Conservation (phyloP, 2,888 invertebrate genomes). For the Creontiades dilutus region DNA sequence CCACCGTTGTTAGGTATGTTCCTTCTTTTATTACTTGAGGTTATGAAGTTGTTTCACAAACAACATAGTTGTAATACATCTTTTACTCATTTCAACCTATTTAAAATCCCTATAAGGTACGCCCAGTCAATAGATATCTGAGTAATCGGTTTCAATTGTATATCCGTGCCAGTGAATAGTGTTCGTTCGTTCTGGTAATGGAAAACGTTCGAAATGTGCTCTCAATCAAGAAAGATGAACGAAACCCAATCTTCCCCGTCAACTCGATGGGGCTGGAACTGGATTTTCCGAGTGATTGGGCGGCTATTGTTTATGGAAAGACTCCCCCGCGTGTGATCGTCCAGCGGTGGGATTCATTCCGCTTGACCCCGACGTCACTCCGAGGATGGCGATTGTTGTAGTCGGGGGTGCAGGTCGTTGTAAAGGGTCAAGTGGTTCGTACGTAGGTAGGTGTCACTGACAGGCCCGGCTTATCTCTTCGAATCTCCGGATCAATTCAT, state of each 20-base stretch:
- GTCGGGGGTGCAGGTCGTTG: background rate
- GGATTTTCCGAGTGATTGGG: slow-evolving; percentile 37
- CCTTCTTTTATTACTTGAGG: no score
- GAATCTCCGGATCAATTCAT: slow-evolving; percentile 30
- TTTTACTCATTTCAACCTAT: no score
- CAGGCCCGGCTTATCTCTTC: background rate
- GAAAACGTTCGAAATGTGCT: slow-evolving; percentile 4
- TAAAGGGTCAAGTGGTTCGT: background rate
- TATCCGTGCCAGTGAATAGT: background rate
- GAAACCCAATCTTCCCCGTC: background rate
- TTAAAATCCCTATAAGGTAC: no score
- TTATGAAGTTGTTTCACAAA: no score
- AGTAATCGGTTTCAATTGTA: no score
- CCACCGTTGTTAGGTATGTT: no score
- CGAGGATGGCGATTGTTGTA: background rate
- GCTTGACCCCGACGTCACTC: background rate
- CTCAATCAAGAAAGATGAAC: background rate
- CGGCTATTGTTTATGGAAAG: slow-evolving; percentile 38
- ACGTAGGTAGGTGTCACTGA: background rate
- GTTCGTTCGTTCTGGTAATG: background rate
- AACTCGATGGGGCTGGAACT: background rate
- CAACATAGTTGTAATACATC: no score
- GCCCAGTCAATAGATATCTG: no score
- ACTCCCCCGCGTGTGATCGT: background rate
- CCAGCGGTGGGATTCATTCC: background rate